Evolutionary conservation across 2,888 invertebrate genomes (phyloP).

Genomic region (Drosophila koepferae): DNA sequence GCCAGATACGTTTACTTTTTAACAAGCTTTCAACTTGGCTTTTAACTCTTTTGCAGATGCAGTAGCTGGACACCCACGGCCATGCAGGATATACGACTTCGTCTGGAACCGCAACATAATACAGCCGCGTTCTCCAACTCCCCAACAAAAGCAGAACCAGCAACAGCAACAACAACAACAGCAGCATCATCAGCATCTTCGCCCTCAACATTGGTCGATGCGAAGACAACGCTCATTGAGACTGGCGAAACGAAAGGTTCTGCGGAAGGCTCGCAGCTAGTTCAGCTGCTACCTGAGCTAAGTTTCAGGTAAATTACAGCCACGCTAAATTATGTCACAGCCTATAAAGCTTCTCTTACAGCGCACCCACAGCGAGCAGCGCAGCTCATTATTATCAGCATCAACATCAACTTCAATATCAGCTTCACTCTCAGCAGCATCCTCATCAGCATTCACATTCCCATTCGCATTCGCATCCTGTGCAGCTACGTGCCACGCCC

Average conservation of each 20-base stretch:
- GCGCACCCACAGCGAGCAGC: slow-evolving; percentile 23
- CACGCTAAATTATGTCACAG: not conserved
- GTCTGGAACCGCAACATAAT: slow-evolving; percentile 80
- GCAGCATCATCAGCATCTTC: slow-evolving; percentile 31
- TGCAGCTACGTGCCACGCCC: slow-evolving; percentile 41
- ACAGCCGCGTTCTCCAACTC: slow-evolving; percentile 63
- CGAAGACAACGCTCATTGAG: slow-evolving; percentile 72
- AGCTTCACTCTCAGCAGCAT: slow-evolving; percentile 1
- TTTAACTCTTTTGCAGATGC: slow-evolving; percentile 53
- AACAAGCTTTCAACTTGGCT: slow-evolving; percentile 41
- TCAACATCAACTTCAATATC: slow-evolving; percentile 36
- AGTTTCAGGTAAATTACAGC: slow-evolving; percentile 69
- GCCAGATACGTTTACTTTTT: slow-evolving; percentile 38
- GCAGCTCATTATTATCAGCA: slow-evolving; percentile 53
- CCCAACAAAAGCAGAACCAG: slow-evolving; percentile 15
- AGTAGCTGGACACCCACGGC: slow-evolving; percentile 60
- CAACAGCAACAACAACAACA: slow-evolving; percentile 17
- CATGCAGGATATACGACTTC: slow-evolving; percentile 84
- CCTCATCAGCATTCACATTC: slow-evolving; percentile 45
- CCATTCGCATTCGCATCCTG: slow-evolving; percentile 47
- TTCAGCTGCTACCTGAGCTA: slow-evolving; percentile 68
- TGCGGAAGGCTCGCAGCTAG: slow-evolving; percentile 30
- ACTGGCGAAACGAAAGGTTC: slow-evolving; percentile 37
- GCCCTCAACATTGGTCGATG: slow-evolving; percentile 32
- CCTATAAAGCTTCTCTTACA: slow-evolving; percentile 22